These are phyloP conservation scores for Drosophila lowei DNA, from an alignment of 1,140 invertebrate genomes.

Conservation along the genomic window DNA sequence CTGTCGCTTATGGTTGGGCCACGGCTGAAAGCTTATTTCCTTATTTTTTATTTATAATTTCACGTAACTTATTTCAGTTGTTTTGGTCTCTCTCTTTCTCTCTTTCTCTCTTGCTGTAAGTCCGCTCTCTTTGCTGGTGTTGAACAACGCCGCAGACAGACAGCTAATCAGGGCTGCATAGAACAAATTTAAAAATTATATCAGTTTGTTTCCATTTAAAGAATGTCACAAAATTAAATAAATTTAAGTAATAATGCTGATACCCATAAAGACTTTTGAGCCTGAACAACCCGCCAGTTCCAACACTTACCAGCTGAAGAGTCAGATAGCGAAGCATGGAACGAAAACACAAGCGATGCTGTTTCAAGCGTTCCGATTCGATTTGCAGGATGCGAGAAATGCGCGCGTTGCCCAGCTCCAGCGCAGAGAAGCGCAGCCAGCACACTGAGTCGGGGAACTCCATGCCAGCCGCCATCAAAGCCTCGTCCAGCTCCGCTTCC, in stretches of 20 bases:
- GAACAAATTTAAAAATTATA: neutral
- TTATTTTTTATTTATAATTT: constrained; percentile 74
- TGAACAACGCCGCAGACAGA: constrained; percentile 6
- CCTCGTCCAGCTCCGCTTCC: no score
- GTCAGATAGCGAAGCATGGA: constrained; percentile 51
- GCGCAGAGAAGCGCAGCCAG: neutral
- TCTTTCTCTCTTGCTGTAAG: constrained; percentile 43
- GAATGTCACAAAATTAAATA: constrained; percentile 55
- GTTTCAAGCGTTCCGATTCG: constrained; percentile 54
- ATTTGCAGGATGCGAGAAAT: constrained; percentile 20
- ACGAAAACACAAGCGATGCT: constrained; percentile 54
- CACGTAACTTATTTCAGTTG: constrained; percentile 71
- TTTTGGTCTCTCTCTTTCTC: constrained; percentile 55
- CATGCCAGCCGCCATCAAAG: neutral
- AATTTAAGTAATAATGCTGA: constrained; percentile 50
- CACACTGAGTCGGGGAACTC: neutral
- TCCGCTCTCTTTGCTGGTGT: constrained; percentile 10
- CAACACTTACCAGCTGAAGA: constrained; percentile 40
- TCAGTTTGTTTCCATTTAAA: constrained; percentile 11
- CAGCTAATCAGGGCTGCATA: constrained; percentile 13
- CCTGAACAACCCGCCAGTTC: constrained; percentile 5
- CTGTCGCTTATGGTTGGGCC: constrained; percentile 32
- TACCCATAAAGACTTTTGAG: constrained; percentile 33
- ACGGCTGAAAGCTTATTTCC: constrained; percentile 52
- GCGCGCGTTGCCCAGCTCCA: neutral